Conservation (phyloP, 2,888 invertebrate species). For the Cryptosula pallasiana region DNA sequence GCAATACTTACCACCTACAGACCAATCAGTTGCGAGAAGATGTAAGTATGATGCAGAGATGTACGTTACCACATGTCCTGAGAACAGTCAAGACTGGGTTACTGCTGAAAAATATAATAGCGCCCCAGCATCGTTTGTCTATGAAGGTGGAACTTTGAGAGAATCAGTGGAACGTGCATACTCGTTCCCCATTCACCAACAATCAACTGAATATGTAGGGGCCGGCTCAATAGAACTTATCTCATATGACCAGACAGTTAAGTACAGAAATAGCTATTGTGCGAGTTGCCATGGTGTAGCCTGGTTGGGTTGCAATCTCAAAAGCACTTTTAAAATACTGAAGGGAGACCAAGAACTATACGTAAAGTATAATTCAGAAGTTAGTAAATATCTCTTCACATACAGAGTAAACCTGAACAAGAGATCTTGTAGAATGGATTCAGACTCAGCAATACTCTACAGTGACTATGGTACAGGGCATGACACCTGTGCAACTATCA, state of each 20-base stretch:
- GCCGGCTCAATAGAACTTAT: too few species aligned
- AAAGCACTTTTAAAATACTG: not conserved
- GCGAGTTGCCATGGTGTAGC: constrained; percentile 2
- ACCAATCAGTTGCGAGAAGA: not conserved
- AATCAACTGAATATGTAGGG: too few species aligned
- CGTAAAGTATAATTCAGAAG: not conserved
- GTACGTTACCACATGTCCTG: not conserved
- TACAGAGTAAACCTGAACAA: not conserved
- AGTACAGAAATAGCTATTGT: constrained; percentile 2
- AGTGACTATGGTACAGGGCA: not conserved
- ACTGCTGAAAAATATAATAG: not conserved
- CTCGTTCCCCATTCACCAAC: not conserved
- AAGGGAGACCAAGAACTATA: not conserved
- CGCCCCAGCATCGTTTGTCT: not conserved
- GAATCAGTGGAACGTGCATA: not conserved
- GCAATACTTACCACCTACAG: not conserved
- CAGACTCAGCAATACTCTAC: not conserved
- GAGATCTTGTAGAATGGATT: not conserved
- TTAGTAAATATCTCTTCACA: not conserved
- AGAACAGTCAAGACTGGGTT: not conserved
- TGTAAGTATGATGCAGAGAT: not conserved
- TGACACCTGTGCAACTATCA: not conserved
- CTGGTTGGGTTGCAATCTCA: not conserved
- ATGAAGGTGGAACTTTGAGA: not conserved
- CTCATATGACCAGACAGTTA: too few species aligned